Percentiles rank a stretch among this genome's conserved stretches.
Conservation (phyloP, 2,888 invertebrate species). For the Polyommatus iphigenia region DNA sequence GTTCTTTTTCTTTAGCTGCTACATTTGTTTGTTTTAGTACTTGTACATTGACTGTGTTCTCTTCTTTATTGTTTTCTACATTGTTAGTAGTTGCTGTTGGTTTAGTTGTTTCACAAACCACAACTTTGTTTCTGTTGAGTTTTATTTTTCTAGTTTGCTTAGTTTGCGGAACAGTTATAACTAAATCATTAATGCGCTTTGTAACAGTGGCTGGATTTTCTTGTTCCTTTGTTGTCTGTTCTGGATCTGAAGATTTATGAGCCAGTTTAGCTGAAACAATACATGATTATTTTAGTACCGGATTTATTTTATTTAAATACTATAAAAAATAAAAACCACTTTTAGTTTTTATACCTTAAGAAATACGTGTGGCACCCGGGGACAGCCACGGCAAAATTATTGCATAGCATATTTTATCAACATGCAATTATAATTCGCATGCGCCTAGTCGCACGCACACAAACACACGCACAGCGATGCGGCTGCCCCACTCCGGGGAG, state of each 20-base stretch:
- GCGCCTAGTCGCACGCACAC: too few relatives aligned
- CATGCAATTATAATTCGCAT: too few relatives aligned
- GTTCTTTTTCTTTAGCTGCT: constrained; percentile 44
- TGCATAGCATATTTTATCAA: too few relatives aligned
- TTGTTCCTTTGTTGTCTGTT: background rate
- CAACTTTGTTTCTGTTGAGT: constrained; percentile 58
- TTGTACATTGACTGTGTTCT: constrained; percentile 40
- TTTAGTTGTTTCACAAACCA: constrained; percentile 23
- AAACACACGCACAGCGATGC: too few relatives aligned
- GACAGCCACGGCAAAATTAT: too few relatives aligned
- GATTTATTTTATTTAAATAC: background rate
- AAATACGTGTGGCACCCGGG: too few relatives aligned
- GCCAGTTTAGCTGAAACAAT: constrained; percentile 46
- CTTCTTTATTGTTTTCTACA: constrained; percentile 45
- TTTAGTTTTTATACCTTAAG: background rate
- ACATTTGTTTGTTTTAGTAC: constrained; percentile 28
- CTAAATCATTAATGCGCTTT: constrained; percentile 57
- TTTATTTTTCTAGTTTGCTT: constrained; percentile 63
- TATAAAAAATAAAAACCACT: background rate
- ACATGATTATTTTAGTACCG: background rate
- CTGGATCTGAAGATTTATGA: constrained; percentile 34
- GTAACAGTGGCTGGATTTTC: constrained; percentile 48
- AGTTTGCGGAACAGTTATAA: constrained; percentile 64
- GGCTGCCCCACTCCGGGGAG: too few relatives aligned
- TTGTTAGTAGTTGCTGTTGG: constrained; percentile 28